Conservation (phyloP, 2,888 invertebrate species). For the Rhodophaea formosa region DNA sequence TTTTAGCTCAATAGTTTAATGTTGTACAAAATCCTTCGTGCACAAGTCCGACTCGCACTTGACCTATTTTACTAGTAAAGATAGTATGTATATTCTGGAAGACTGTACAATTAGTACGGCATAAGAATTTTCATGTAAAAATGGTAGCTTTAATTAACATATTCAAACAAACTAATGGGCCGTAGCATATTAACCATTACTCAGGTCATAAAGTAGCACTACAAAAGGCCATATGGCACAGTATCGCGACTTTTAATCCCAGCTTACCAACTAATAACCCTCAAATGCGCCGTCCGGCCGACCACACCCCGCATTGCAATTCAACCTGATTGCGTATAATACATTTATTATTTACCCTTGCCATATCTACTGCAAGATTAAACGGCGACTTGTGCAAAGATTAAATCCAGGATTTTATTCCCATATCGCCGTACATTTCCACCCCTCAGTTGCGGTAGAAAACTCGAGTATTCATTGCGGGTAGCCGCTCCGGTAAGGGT, state of each 20-base stretch:
- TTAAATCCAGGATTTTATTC: conserved; percentile 78
- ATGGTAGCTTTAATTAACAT: background rate
- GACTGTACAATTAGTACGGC: no score
- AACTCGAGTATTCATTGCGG: conserved; percentile 78
- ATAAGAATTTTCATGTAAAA: background rate
- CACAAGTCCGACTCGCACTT: no score
- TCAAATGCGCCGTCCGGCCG: conserved; percentile 31
- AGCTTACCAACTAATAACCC: conserved; percentile 31
- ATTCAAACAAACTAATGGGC: conserved; percentile 15
- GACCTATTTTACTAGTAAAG: no score
- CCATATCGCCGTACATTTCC: conserved; percentile 72
- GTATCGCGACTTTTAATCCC: conserved; percentile 25
- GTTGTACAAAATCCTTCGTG: no score
- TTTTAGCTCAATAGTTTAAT: no score
- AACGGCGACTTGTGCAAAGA: conserved; percentile 73
- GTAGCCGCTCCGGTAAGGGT: conserved; percentile 60
- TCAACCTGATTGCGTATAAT: conserved; percentile 66
- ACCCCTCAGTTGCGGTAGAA: conserved; percentile 67
- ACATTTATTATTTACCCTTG: conserved; percentile 74
- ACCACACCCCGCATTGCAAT: conserved; percentile 58
- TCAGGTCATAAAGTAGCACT: conserved; percentile 15
- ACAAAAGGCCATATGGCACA: conserved; percentile 18
- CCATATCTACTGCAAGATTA: conserved; percentile 76
- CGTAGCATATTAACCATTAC: conserved; percentile 14
- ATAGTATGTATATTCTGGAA: no score